Evolutionary conservation across 2,797 vertebrate genomes (phyloP).

Genomic region (Acanthornis magna): DNA sequence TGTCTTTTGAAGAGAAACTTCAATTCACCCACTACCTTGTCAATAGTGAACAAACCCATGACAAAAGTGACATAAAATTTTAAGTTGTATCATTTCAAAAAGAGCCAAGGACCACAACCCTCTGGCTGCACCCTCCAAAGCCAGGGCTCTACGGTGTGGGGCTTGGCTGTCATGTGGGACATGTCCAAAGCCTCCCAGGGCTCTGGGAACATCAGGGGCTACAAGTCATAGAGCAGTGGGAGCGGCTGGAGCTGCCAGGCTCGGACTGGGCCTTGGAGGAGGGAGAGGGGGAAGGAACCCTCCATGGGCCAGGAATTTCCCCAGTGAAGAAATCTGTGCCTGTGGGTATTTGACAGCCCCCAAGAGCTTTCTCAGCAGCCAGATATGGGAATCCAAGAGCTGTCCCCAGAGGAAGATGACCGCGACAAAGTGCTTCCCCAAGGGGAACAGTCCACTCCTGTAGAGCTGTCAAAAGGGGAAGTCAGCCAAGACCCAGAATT

Average conservation of each 20-base stretch:
- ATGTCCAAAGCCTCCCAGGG: background rate
- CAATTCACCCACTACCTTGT: background rate
- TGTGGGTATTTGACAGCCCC: background rate
- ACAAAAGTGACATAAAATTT: background rate
- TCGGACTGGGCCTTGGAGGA: background rate
- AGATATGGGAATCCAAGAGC: background rate
- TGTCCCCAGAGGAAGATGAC: background rate
- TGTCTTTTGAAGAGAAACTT: background rate
- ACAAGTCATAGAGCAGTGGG: background rate
- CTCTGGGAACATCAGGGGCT: background rate
- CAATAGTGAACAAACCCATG: accelerated
- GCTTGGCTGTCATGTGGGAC: background rate
- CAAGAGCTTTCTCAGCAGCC: accelerated
- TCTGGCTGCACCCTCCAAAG: no score
- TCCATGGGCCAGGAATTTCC: background rate
- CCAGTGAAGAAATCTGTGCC: no score
- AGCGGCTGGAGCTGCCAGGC: no score
- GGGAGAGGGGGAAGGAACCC: background rate
- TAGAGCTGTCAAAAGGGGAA: background rate
- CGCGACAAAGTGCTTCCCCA: background rate
- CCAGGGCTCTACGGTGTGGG: background rate
- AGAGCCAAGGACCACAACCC: background rate
- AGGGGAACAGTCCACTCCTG: no score
- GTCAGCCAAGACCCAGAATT: no score
- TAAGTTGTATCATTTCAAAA: background rate